phyloP scores from a whole-genome alignment of 1,140 invertebrate species.

The Microplitis demolitor region DNA sequence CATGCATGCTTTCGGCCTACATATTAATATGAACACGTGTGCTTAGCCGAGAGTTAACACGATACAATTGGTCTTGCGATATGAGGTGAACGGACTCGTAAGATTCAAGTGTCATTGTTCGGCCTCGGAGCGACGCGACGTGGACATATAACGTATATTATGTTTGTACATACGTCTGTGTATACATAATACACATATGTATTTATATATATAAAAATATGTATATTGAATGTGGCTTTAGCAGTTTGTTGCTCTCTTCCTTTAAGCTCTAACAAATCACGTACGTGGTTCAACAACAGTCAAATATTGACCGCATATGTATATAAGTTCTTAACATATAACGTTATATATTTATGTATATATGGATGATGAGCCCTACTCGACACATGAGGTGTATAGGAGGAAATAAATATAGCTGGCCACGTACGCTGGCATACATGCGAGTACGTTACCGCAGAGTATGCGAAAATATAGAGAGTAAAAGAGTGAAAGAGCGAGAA shows the following conservation, averaged over 20 bases:
- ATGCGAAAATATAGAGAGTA: neutral
- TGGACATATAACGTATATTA: neutral
- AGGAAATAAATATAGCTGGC: neutral
- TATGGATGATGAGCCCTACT: neutral
- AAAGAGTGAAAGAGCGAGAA: too few species aligned
- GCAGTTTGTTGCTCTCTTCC: neutral
- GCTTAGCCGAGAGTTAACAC: neutral
- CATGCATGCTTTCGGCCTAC: neutral
- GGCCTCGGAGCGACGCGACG: neutral
- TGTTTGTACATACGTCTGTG: neutral
- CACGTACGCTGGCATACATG: neutral
- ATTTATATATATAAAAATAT: neutral
- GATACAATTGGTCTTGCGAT: constrained; percentile 3
- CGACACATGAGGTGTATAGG: neutral
- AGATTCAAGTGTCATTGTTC: constrained; percentile 15
- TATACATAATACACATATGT: too few species aligned
- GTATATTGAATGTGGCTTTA: neutral
- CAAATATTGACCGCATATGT: constrained; percentile 4
- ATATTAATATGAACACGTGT: constrained; percentile 6
- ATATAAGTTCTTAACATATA: neutral
- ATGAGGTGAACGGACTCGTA: constrained; percentile 13
- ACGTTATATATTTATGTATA: too few species aligned
- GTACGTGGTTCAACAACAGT: neutral
- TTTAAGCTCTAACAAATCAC: neutral
- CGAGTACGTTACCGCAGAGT: neutral